Conservation (phyloP, 2,888 invertebrate genomes). For the Zootermopsis nevadensis region DNA sequence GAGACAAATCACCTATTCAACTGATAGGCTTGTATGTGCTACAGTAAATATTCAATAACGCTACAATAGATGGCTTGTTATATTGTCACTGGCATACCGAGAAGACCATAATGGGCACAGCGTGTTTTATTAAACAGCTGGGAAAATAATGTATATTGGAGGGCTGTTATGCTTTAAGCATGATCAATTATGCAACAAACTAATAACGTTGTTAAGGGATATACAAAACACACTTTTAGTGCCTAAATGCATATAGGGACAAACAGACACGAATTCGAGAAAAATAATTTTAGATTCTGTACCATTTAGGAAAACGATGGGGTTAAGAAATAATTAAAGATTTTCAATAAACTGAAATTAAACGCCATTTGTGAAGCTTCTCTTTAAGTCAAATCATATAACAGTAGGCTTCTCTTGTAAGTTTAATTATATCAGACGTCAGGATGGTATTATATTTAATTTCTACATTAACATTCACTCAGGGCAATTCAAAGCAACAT, state of each 20-base stretch:
- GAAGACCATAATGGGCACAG: not conserved
- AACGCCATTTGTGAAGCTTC: no score
- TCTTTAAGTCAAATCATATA: no score
- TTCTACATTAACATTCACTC: no score
- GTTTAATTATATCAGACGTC: no score
- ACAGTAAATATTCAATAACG: slow-evolving; percentile 2
- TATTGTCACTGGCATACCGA: not conserved
- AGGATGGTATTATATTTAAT: no score
- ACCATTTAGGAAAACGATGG: no score
- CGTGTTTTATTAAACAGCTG: not conserved
- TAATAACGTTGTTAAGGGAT: not conserved
- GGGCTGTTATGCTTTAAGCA: not conserved
- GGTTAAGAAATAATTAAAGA: no score
- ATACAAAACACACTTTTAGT: not conserved
- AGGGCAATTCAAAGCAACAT: no score
- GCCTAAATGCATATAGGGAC: not conserved
- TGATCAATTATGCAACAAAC: not conserved
- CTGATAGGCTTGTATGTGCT: not conserved
- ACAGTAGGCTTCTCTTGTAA: no score
- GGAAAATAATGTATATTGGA: not conserved
- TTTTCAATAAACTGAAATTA: no score
- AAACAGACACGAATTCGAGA: not conserved
- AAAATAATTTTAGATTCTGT: not conserved
- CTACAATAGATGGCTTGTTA: not conserved
- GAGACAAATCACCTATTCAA: not conserved